phyloP scores from a whole-genome alignment of 2,797 vertebrate genomes.

The Chloroceryle inda region DNA sequence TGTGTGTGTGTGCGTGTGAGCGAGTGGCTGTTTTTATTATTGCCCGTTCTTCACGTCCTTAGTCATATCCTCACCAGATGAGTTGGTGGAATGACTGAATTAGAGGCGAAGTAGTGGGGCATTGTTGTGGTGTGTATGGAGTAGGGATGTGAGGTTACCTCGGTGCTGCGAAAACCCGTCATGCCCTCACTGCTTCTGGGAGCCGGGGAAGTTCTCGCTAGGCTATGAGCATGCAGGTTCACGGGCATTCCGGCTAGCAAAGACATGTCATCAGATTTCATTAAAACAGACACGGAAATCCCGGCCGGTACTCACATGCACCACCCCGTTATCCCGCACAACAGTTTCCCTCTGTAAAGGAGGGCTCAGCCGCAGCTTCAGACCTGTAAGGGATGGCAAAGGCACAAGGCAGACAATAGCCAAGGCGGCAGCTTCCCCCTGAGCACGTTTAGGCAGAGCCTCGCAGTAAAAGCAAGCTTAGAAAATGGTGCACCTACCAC shows the following conservation, averaged over 20 bases:
- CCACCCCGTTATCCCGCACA: constrained; percentile 16
- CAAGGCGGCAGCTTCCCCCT: neutral
- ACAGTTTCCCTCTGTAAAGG: neutral
- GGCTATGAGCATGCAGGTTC: constrained; percentile 16
- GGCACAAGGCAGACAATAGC: constrained; percentile 17
- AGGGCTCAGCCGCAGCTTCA: constrained; percentile 28
- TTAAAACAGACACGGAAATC: neutral
- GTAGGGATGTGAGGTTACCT: constrained; percentile 37
- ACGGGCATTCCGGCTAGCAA: constrained; percentile 13
- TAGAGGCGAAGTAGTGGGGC: constrained; percentile 57
- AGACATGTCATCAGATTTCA: constrained; percentile 3
- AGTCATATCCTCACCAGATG: constrained; percentile 63
- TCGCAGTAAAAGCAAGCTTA: constrained; percentile 56
- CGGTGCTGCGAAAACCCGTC: neutral
- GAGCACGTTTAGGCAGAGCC: constrained; percentile 1
- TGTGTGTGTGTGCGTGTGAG: constrained; percentile 40
- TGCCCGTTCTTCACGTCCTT: constrained; percentile 73
- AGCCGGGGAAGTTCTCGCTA: constrained; percentile 20
- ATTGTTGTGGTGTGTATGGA: constrained; percentile 40
- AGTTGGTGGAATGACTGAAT: constrained; percentile 72
- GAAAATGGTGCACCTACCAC: constrained; percentile 72
- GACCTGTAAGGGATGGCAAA: constrained; percentile 33
- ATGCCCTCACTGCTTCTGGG: neutral
- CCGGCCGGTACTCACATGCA: constrained; percentile 13
- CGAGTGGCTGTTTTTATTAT: constrained; percentile 57